phyloP scores from a whole-genome alignment of 1,140 invertebrate species.

The Megalonaias nervosa region DNA sequence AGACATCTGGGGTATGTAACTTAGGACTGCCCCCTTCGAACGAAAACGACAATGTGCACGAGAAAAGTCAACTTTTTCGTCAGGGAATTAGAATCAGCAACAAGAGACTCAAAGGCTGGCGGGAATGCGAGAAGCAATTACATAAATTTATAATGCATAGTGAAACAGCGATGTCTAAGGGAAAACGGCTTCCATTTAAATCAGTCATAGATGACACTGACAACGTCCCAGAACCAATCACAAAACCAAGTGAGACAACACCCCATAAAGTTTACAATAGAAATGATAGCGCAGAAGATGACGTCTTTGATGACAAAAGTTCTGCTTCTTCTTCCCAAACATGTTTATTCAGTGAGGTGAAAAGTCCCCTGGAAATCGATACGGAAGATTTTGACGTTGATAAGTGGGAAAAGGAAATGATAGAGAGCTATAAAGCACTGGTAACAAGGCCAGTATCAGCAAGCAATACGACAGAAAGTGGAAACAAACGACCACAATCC shows the following conservation, averaged over 20 bases:
- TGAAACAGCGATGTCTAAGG: conserved; percentile 18
- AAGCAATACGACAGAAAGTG: neutral
- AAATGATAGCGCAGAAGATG: conserved; percentile 15
- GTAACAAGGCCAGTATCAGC: neutral
- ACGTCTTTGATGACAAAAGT: conserved; percentile 21
- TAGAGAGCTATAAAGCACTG: conserved; percentile 31
- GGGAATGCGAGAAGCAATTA: conserved; percentile 31
- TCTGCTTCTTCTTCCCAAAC: neutral
- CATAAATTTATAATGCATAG: conserved; percentile 27
- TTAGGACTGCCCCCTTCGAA: conserved; percentile 23
- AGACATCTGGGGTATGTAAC: conserved; percentile 32
- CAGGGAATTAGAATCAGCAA: conserved; percentile 32
- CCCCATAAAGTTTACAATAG: neutral
- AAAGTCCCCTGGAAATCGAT: conserved; percentile 7
- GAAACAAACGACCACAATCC: conserved; percentile 17
- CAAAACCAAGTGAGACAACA: no score
- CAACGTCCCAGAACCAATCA: neutral
- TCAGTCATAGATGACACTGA: conserved; percentile 3
- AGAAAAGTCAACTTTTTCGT: conserved; percentile 23
- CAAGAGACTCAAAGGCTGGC: conserved; percentile 25
- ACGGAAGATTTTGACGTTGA: conserved; percentile 29
- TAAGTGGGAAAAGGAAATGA: conserved; percentile 27
- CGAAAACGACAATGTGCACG: conserved; percentile 28
- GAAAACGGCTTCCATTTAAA: conserved; percentile 17
- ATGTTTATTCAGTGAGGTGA: conserved; percentile 10